Evolutionary conservation across 2,113 vertebrate species (phyloP), one percentile per base, ranked within the genome.

Genomic region (Oncorhynchus clarkii): DNA sequence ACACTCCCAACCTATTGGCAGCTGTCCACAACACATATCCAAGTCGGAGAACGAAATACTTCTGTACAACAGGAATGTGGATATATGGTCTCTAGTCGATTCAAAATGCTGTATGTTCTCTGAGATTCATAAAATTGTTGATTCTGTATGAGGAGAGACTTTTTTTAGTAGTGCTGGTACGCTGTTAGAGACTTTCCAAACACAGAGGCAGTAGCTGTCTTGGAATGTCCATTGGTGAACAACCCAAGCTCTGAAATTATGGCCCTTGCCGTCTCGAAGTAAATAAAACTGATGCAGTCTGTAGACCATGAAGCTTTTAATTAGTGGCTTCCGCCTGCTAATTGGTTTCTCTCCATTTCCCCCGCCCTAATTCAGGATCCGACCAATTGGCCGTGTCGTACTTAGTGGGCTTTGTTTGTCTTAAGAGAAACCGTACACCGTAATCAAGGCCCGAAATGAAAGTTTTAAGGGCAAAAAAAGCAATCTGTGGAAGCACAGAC

Each of bases 201-300:
- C 83, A 79, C 76, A 88, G 80, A 84, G 82, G 79, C 13, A 76
- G 81, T 80, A 86, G 80, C 84, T 78, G 79, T 82, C 76, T 78
- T 82, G 89, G 89, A 90, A 90, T 89, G 82, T 84, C 78, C 76
- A 79, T 83, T 81, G 87, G 86, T 78, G 20, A 57, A 82, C 80
- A 57, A 69, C 83, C 80, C 71, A 11, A 78, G 80, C 87, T 81
- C 85, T 68, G 82, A 90, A 92, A 91, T 90, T 87, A 91, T 85
- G 86, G 88, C 76, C 79, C 84, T 71, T 85, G 81, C 83, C 86
- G 81, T 82, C 24, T 78, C 88, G 80, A 88, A 89, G 90, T 88
- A 91, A 93, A 92, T 90, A 91, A 91, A 90, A 91, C 89, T 89
- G 89, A 93, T 93, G 90, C 89, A 91, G 91, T 91, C 90, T 90